A percentile compares a stretch with the other conserved stretches of the same genome.
Conservation (phyloP, 2,888 invertebrate genomes). For the Synergus umbraculus region DNA sequence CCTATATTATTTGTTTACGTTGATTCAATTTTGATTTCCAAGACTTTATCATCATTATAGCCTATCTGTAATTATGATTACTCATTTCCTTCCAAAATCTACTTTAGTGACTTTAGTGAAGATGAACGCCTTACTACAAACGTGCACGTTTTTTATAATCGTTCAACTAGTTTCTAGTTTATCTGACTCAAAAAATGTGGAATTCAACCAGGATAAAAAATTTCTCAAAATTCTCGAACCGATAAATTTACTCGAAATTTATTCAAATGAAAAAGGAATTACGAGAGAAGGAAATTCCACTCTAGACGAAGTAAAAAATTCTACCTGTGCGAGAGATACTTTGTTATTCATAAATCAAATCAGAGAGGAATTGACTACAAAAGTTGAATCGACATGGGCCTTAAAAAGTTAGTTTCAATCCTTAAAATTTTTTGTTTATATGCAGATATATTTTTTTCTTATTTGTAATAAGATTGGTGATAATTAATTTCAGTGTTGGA, state of each 20-base stretch:
- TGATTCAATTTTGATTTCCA: neutral
- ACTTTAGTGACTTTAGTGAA: neutral
- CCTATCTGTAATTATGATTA: neutral
- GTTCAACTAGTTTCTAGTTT: neutral
- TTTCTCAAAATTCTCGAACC: neutral
- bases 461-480: neutral
- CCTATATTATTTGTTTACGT: neutral
- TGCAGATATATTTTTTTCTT: neutral
- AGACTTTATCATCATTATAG: neutral
- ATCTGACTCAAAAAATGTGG: neutral
- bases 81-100: neutral
- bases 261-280: neutral
- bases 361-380: neutral
- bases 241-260: neutral
- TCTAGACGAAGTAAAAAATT: neutral
- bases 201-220: neutral
- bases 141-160: neutral
- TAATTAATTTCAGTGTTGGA: constrained; percentile 76
- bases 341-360: neutral
- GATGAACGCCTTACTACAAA: neutral
- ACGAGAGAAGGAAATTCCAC: neutral
- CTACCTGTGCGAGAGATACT: neutral
- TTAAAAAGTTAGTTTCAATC: neutral
- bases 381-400: neutral
- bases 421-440: no score